Percentiles rank a stretch among this genome's conserved stretches.
phyloP scores from a whole-genome alignment of 2,888 invertebrate species.

The Ametastegia equiseti region DNA sequence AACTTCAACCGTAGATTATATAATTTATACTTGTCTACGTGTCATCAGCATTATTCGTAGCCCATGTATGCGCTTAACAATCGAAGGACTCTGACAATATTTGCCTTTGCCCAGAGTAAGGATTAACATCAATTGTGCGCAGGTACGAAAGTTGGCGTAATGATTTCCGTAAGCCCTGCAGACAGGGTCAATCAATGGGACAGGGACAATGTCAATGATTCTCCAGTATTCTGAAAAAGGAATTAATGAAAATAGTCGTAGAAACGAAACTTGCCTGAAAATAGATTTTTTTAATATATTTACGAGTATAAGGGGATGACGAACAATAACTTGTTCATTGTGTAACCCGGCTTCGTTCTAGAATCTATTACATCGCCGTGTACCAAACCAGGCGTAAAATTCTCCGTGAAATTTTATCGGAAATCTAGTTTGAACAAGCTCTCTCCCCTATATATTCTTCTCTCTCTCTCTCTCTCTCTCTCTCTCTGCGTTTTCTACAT shows the following conservation, averaged over 20 bases:
- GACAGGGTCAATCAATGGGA: background rate
- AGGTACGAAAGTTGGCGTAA: background rate
- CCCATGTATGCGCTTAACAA: background rate
- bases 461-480: background rate
- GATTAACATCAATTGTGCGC: background rate
- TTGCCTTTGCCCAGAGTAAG: background rate
- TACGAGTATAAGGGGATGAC: slow-evolving; percentile 21
- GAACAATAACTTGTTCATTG: slow-evolving; percentile 30
- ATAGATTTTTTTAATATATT: no score
- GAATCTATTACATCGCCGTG: slow-evolving; percentile 35
- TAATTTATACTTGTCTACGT: background rate
- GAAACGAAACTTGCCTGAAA: no score
- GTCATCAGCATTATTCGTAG: background rate
- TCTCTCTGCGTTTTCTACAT: slow-evolving; percentile 1
- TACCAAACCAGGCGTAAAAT: slow-evolving; percentile 34
- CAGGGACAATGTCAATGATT: no score
- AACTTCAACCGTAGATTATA: background rate
- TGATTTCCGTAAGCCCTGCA: background rate
- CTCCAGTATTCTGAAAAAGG: no score
- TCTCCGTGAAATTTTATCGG: slow-evolving; percentile 44
- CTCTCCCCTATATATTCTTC: background rate
- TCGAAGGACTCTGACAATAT: background rate
- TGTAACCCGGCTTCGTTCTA: background rate
- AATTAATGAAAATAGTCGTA: no score
- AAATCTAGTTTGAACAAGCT: slow-evolving; percentile 41